Evolutionary conservation across 2,113 vertebrate species (phyloP), one percentile per base, ranked within the genome.

Genomic region (Mustelus asterias): DNA sequence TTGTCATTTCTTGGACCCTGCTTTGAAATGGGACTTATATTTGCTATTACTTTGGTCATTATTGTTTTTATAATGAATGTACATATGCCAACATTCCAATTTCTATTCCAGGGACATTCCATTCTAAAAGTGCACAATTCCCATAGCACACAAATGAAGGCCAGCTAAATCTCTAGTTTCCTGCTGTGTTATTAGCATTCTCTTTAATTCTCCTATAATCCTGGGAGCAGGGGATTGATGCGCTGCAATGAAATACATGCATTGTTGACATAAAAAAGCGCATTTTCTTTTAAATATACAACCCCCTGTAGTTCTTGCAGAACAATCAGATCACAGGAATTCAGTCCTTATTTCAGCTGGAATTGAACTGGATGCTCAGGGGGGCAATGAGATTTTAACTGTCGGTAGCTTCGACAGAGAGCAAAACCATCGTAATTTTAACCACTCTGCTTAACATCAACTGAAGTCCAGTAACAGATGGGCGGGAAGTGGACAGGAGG

Each of bases 91-190:
- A 63, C 48, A n/a, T 90, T 90, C 88, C 88, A 90, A 90, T 60
- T 58, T 16, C 88, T 90, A 58, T 58, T 90, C 88, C 88, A 90
- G 54, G 88, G 54, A 90, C 88, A 90, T 90, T 90, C 88, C 88
- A 90, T 90, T 90, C 54, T 90, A 14, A 90, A 90, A 63, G 29
- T 58, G 24, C 10, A n/a, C 54, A n/a, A 33, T 29, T 29, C 88
- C 88, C 29, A 90, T 7, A 18, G 26, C 4, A 11, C 1, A 58
- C 29, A 4, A 88, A 54, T 58, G 48, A 89, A 26, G 9, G 14
- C 48, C 13, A 90, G 54, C 54, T 6, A 90, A 90, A 90, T 60
- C n/a, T 60, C 13, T 16, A n/a, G 54, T 14, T 33, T 58, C 48
- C 80, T 20, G 37, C 80, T 83, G 3, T 37, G 14, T 83, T 83